Evolutionary conservation across 2,888 invertebrate species (phyloP).

Genomic region (Lasiommata megera): DNA sequence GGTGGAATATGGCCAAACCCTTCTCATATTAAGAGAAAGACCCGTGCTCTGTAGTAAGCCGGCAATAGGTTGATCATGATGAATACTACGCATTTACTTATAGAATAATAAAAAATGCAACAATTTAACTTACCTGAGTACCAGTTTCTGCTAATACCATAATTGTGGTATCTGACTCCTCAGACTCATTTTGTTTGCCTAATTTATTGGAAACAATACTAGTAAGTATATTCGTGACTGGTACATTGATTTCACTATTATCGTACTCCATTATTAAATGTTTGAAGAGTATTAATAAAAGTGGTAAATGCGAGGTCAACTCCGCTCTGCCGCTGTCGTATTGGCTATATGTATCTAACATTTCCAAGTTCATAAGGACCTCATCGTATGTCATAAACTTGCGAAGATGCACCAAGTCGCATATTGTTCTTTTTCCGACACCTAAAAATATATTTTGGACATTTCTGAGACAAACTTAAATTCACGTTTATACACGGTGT

Average conservation of each 20-base stretch:
- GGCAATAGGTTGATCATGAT: too few species aligned
- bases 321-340: conserved; percentile 47
- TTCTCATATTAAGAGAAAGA: too few species aligned
- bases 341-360: conserved; percentile 50
- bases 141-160: conserved; percentile 43
- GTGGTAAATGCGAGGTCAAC: conserved; percentile 45
- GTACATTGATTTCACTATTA: conserved; percentile 62
- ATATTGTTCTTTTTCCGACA: conserved; percentile 49
- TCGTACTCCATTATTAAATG: conserved; percentile 57
- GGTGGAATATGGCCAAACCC: too few species aligned
- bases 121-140: conserved; percentile 51
- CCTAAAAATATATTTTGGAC: conserved; percentile 43
- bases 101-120: too few species aligned
- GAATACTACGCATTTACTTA: too few species aligned
- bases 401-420: conserved; percentile 48
- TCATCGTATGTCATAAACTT: conserved; percentile 61
- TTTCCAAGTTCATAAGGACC: conserved; percentile 54
- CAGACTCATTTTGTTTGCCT: conserved; percentile 34
- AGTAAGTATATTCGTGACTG: conserved; percentile 56
- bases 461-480: neutral
- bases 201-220: conserved; percentile 52
- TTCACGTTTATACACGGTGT: too few species aligned
- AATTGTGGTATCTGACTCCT: conserved; percentile 26
- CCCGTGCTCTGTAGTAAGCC: too few species aligned
- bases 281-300: conserved; percentile 52